Evolutionary conservation across 2,797 vertebrate genomes (phyloP).

Genomic region (Apodemus agrarius): DNA sequence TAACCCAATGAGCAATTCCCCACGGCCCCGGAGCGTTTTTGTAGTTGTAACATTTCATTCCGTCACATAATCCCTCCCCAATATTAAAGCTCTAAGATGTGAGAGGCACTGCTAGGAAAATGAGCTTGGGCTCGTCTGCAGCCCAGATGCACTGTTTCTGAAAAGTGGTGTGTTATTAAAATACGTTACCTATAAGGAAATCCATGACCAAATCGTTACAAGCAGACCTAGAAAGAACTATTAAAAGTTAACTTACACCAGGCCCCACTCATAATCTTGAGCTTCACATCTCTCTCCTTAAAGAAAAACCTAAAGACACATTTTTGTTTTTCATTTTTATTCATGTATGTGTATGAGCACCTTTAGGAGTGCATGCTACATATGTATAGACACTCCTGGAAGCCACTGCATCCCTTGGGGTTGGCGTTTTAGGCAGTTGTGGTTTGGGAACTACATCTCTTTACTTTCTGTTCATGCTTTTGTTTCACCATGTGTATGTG

Average conservation of each 20-base stretch:
- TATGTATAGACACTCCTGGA: background rate
- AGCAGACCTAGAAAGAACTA: background rate
- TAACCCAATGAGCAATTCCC: background rate
- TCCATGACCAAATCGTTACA: background rate
- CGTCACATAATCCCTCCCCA: background rate
- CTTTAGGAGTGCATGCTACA: background rate
- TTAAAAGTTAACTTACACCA: background rate
- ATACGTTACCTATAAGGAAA: conserved; percentile 11
- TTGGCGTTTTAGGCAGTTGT: background rate
- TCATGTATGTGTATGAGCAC: background rate
- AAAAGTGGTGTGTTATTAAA: conserved; percentile 41
- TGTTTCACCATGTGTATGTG: no score
- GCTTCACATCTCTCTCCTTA: background rate
- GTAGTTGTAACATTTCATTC: conserved; percentile 12
- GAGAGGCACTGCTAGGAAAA: conserved; percentile 2
- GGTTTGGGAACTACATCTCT: background rate
- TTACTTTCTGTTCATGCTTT: conserved; percentile 30
- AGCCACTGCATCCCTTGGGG: background rate
- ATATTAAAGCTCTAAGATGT: conserved; percentile 65
- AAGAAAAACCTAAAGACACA: background rate
- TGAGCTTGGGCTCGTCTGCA: conserved; percentile 33
- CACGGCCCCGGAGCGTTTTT: background rate
- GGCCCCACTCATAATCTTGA: background rate
- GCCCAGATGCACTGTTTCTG: background rate
- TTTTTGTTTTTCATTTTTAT: background rate